Base-by-base conservation (phyloP, 2,113 vertebrate species). In the Macquaria australasica region DNA sequence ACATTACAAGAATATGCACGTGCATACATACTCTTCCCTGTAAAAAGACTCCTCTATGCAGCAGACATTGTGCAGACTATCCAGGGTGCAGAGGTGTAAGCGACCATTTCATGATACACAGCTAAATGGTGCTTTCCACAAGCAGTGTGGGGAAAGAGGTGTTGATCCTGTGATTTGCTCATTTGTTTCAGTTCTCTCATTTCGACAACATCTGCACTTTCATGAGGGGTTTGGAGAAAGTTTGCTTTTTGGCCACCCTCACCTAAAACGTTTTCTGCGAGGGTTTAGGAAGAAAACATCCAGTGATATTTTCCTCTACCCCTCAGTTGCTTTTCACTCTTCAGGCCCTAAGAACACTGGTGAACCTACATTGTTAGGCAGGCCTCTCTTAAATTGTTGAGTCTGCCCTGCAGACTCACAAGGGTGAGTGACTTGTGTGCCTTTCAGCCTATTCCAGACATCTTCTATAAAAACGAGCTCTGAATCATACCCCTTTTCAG, bases 171-270 rank as follows among this genome's bases (percentile, higher is more conserved):
- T 70, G 58, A 75, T 74, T 77, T 81, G 39, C 48, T 83, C 75
- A 85, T 88, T 84, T 76, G 62, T 72, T 55, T 82, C 63, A 79
- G 21, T 68, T 74, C 31, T 85, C 71, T 45, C 8, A 1, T 58
- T 82, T 84, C 37, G 25, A 58, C 59, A 60, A 12, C 10, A 28
- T 74, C 69, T 80, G 55, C 76, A 79, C 69, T 84, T 85, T 69
- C 2, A 16, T 20, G 9, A 39, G 55, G 31, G n/a, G 16, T 69
- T 71, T 78, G 28, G 71, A 51, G 48, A 43, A 73, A 71, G 28
- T 45, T 56, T 66, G 51, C 18, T 72, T 66, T 80, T 58, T 37
- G 25, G 50, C 39, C 10, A 23, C 28, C 21, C 43, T 90, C 55
- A 28, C 55, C 58, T 63, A 53, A 73, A 84, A 75, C 41, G 34